Conservation (phyloP, 2,888 invertebrate species). For the Oscheius sp. region DNA sequence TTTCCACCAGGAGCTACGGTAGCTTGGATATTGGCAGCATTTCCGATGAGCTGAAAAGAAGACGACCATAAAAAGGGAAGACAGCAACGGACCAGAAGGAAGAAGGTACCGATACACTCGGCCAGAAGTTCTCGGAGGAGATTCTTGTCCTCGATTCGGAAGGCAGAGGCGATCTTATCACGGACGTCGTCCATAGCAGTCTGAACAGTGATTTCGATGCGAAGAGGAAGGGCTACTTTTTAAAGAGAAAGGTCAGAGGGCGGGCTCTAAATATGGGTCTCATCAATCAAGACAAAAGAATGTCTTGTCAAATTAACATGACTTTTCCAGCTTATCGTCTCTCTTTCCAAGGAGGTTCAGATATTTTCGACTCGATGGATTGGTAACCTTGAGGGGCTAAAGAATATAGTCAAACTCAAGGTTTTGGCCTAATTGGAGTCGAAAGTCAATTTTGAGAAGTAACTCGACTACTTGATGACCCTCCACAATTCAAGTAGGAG, state of each 20-base stretch:
- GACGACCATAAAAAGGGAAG: not conserved
- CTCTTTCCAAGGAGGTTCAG: too few relatives aligned
- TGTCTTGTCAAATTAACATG: too few relatives aligned
- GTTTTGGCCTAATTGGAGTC: too few relatives aligned
- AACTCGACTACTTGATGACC: too few relatives aligned
- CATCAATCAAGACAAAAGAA: not conserved
- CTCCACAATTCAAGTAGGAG: not conserved
- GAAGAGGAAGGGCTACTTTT: not conserved
- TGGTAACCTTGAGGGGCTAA: too few relatives aligned
- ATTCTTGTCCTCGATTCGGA: slow-evolving; percentile 58
- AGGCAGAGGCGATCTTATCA: slow-evolving; percentile 52
- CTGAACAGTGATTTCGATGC: not conserved
- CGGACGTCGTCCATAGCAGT: slow-evolving; percentile 41
- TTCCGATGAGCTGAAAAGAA: slow-evolving; percentile 66
- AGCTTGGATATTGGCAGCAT: slow-evolving; percentile 68
- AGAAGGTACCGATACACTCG: slow-evolving; percentile 70
- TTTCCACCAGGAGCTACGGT: slow-evolving; percentile 60
- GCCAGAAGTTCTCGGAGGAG: slow-evolving; percentile 64
- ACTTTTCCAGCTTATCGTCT: too few relatives aligned
- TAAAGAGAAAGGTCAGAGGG: slow-evolving; percentile 1
- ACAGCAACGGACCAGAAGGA: slow-evolving; percentile 58
- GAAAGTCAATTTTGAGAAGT: too few relatives aligned
- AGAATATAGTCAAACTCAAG: too few relatives aligned
- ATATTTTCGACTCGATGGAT: too few relatives aligned
- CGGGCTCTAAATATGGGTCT: not conserved